Conservation (phyloP, 2,113 vertebrate species). For the Podarcis raffonei region DNA sequence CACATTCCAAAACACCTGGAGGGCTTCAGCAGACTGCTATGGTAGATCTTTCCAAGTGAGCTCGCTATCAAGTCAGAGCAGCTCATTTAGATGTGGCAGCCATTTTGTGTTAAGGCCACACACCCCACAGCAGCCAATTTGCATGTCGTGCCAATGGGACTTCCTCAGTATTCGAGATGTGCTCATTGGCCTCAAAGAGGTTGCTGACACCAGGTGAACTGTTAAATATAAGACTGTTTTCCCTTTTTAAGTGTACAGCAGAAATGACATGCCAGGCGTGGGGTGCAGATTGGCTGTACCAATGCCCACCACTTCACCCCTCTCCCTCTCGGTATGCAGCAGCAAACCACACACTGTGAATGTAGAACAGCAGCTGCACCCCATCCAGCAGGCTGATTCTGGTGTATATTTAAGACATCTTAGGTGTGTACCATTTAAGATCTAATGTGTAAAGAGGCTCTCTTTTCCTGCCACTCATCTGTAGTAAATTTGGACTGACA, state of each 20-base stretch:
- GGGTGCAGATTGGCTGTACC: too few species aligned
- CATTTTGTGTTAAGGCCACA: too few species aligned
- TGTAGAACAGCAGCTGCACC: too few species aligned
- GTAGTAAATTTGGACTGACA: background rate
- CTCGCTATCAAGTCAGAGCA: background rate
- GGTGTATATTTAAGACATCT: background rate
- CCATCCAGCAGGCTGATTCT: too few species aligned
- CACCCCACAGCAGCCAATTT: too few species aligned
- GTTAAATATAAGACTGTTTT: background rate
- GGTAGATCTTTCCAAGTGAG: background rate
- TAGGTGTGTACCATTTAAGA: background rate
- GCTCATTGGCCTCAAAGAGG: background rate
- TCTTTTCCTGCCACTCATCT: background rate
- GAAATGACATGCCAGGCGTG: too few species aligned
- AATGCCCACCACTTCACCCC: too few species aligned
- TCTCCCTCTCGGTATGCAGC: too few species aligned
- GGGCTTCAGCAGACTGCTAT: too few species aligned
- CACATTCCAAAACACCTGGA: too few species aligned
- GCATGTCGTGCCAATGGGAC: too few species aligned
- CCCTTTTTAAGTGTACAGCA: background rate
- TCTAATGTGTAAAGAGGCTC: background rate
- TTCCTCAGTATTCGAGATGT: background rate
- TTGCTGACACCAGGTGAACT: background rate
- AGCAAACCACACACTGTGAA: too few species aligned
- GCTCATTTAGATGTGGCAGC: background rate